These are phyloP conservation scores for Leptopterna dolabrata DNA, from an alignment of 2,888 invertebrate species.

Conservation along the genomic window DNA sequence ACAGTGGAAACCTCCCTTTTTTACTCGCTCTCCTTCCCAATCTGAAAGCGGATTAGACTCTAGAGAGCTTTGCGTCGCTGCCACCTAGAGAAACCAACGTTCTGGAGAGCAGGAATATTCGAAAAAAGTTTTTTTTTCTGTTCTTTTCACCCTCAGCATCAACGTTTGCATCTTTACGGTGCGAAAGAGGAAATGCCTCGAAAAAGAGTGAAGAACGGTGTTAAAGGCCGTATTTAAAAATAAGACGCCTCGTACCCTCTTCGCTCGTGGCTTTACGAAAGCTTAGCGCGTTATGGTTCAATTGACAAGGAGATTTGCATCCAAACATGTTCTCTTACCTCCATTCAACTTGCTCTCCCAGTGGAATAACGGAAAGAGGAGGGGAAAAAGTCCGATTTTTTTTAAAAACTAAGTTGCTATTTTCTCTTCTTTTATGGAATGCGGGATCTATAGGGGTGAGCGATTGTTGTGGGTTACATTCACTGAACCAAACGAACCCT, in stretches of 20 bases:
- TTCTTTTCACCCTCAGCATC: not conserved
- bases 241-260: not conserved
- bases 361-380: not conserved
- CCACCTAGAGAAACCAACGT: not conserved
- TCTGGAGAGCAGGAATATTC: not conserved
- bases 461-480: not conserved
- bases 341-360: constrained; percentile 12
- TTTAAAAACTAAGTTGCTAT: not conserved
- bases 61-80: not conserved
- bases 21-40: not conserved
- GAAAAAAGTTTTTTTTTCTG: not conserved
- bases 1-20: too few relatives aligned
- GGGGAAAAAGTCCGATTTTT: constrained; percentile 9
- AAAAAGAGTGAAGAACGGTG: not conserved
- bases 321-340: constrained; percentile 38
- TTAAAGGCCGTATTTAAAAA: constrained; percentile 30
- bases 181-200: not conserved
- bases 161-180: not conserved
- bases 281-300: constrained; percentile 57
- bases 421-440: not conserved
- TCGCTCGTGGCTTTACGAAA: not conserved
- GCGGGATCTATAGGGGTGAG: not conserved
- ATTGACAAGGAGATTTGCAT: constrained; percentile 59
- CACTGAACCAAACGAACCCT: not conserved
- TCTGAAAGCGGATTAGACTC: not conserved